Evolutionary conservation across 2,888 invertebrate species (phyloP), one percentile per base, ranked within the genome.

Genomic region (Mechanitis messenoides): DNA sequence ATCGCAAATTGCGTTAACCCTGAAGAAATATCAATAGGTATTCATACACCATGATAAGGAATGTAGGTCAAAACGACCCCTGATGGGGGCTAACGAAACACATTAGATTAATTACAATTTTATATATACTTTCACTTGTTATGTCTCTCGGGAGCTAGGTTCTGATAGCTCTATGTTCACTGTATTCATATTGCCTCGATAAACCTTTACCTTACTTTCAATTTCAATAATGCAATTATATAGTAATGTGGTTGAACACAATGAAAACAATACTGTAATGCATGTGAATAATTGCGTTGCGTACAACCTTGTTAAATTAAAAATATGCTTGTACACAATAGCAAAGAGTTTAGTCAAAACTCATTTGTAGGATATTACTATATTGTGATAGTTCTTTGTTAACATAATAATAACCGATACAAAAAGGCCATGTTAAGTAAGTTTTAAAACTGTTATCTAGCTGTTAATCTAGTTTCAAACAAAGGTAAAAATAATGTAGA

Each of bases 71-170:
- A 50, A 20, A 50, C 31, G n/a, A 50, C 31, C 50, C 50, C 50
- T 50, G 31, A 68, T 68, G 69, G 68, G 69, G 62, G 59, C 66
- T 64, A 68, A 68, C 70, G 67, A 68, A 66, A 66, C 71, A 69
- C 73, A 74, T 73, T 74, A 71, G 68, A 73, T 72, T 74, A 74
- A 73, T 74, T 72, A 65, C 58, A 50, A 66, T 55, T 57, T 65
- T 66, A 59, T 65, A 60, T 66, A 60, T 68, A 65, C 61, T 62
- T 64, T 62, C 62, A 66, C 65, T 64, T 60, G 61, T 66, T 64
- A 64, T 68, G 61, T 64, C 70, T 68, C 70, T 59, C 60, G 71
- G 69, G 70, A 31, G 31, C 31, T 31, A 5, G 9, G 50, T 9
- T 50, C 9, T 28, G 31, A 31, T 31, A 31, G 11, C 31, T 31